A percentile compares a stretch with the other conserved stretches of the same genome.
Conservation (phyloP, 2,797 vertebrate species). For the Micromesistius poutassou region DNA sequence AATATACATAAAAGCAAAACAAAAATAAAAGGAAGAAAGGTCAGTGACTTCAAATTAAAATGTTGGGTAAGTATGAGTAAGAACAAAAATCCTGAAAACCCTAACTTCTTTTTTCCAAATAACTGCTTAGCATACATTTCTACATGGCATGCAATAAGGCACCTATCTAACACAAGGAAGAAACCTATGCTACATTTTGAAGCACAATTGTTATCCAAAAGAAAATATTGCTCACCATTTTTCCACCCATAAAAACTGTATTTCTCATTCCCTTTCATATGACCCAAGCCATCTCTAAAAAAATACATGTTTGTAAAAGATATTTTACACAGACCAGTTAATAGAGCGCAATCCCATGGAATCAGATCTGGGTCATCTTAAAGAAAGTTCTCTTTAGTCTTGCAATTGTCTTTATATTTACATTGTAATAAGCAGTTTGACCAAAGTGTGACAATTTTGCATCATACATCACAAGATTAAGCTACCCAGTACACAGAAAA, state of each 20-base stretch:
- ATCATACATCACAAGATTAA: constrained; percentile 61
- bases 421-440: constrained; percentile 52
- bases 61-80: constrained; percentile 70
- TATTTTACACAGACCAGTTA: constrained; percentile 77
- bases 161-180: constrained; percentile 85
- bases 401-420: constrained; percentile 72
- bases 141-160: constrained; percentile 85
- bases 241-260: constrained; percentile 78
- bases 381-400: constrained; percentile 45
- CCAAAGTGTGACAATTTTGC: constrained; percentile 59
- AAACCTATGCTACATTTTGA: constrained; percentile 80
- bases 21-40: constrained; percentile 54
- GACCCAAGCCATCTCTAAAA: constrained; percentile 80
- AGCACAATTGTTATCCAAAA: constrained; percentile 75
- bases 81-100: constrained; percentile 70
- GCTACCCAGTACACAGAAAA: constrained; percentile 66
- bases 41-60: constrained; percentile 76
- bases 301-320: constrained; percentile 84
- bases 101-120: constrained; percentile 60
- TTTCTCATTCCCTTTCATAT: constrained; percentile 77
- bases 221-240: constrained; percentile 72
- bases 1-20: constrained; percentile 73
- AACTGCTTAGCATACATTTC: constrained; percentile 80
- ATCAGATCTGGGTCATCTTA: constrained; percentile 51
- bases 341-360: constrained; percentile 69